Evolutionary conservation across 2,888 invertebrate genomes (phyloP), one percentile per base, ranked within the genome.

Genomic region (Drosophila mettleri): DNA sequence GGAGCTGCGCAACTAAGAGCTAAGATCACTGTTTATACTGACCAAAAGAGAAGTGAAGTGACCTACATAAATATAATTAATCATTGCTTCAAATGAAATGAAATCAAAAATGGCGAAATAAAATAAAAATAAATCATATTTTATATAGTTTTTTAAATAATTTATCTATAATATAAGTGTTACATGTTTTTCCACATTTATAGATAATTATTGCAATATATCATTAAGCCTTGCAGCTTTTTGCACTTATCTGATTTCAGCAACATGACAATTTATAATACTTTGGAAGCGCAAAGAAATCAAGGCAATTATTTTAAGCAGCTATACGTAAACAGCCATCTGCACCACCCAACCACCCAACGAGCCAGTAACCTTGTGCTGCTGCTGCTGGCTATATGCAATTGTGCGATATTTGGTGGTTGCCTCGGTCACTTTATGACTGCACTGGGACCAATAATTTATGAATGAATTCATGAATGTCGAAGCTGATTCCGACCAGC

Each of bases 401-500:
- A 81, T 85, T 68, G 76, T 55, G 86, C 74, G 71, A 87, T 87
- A 84, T 84, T 87, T 84, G 83, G 82, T 84, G 87, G 85, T 71
- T 67, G 67, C 61, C 55, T 68, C 34, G 82, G 79, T 76, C 81
- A 77, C 77, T 89, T 89, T 90, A 90, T 86, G 87, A 74, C 80
- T 86, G 88, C 80, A 74, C 49, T 69, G 89, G 89, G 89, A 88
- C 65, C 78, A 73, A 86, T 89, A 90, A 89, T 82, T 89, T 86
- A 89, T 88, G 84, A 81, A 89, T 81, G 85, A 84, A 79, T 84
- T 86, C 89, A 90, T 88, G 78, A 88, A 90, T 90, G 81, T 79
- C 79, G 74, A 82, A 88, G 66, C 65, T 57, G 51, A 49, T 57
- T 65, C 58, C 41, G 20, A 16, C 14, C 31, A 62, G 12, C 10